Percentiles rank a stretch among this genome's conserved stretches.
Evolutionary conservation across 2,888 invertebrate species (phyloP).

Genomic region (Epsilonema sp.): DNA sequence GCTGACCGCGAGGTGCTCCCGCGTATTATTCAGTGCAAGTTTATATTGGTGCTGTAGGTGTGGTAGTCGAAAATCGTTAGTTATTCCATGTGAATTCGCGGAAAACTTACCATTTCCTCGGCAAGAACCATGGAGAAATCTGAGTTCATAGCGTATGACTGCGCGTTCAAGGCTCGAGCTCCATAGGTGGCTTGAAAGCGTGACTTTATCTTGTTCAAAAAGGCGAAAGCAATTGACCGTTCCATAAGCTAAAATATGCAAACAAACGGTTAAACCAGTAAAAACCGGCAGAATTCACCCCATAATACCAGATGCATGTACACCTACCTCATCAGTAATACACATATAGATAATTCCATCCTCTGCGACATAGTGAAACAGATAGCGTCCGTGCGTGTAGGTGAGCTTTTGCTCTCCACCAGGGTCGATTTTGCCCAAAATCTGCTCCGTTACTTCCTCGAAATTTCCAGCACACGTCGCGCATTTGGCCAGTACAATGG

Average conservation of each 20-base stretch:
- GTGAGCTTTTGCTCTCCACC: slow-evolving; percentile 1
- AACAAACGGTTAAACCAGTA: background rate
- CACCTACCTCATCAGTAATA: slow-evolving; percentile 53
- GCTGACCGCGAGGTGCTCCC: no score
- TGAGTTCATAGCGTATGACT: slow-evolving; percentile 85
- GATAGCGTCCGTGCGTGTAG: slow-evolving; percentile 42
- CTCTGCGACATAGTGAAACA: slow-evolving; percentile 76
- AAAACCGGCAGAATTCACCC: background rate
- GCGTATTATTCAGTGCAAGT: no score
- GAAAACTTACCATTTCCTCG: slow-evolving; percentile 58
- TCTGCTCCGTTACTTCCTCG: slow-evolving; percentile 71
- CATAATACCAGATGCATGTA: background rate
- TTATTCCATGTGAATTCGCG: no score
- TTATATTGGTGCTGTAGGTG: no score
- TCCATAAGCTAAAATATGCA: slow-evolving; percentile 58
- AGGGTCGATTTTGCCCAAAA: background rate
- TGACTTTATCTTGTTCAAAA: slow-evolving; percentile 62
- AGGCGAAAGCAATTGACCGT: slow-evolving; percentile 69
- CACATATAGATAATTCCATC: slow-evolving; percentile 72
- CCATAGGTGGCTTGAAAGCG: slow-evolving; percentile 65
- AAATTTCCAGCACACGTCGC: slow-evolving; percentile 84
- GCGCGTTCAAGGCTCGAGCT: slow-evolving; percentile 54
- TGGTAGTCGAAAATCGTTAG: no score
- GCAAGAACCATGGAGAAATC: slow-evolving; percentile 67
- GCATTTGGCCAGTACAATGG: slow-evolving; percentile 64